Evolutionary conservation across 1,140 invertebrate genomes (phyloP), one percentile per base, ranked within the genome.

Genomic region (Heliconius congener): DNA sequence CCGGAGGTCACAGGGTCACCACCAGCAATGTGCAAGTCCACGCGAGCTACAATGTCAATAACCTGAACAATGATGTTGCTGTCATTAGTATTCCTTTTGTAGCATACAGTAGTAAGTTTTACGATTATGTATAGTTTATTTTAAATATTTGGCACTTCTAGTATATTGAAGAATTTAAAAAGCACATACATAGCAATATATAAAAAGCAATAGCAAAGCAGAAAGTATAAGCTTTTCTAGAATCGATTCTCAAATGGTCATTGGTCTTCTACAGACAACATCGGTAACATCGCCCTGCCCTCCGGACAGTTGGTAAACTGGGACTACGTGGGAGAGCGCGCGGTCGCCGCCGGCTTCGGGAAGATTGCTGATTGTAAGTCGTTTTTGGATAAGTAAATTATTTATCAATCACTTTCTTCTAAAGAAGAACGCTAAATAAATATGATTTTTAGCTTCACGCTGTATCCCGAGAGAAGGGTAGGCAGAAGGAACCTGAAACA

Each of bases 271-370:
- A 30, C 77, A 89, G 87, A 86, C n/a, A 74, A 46, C 9, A 88
- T 88, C 55, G 74, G 82, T 34, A 79, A 79, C n/a, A 82, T 89
- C 34, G 55, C 66, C 8, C 71, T 87, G 16, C 79, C 86, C 2
- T 72, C 72, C n/a, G 85, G 85, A 19, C n/a, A 34, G 8, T 52
- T 79, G 6, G 55, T 74, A 18, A 81, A 13, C 57, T 77, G 82
- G 73, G 71, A 72, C 76, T 87, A 76, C 73, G 84, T 71, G 2
- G 87, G 86, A 0, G 72, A n/a, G 8, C 78, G 80, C 66, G 86
- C 82, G 0, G 18, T 37, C 13, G 84, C 86, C 57, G 66, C 84
- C 18, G 84, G 87, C 46, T 88, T 81, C 50, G 87, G 84, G 2
- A 73, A 72, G 27, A 74, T 23, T 18, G 27, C 76, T 19, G 77